phyloP scores from a whole-genome alignment of 2,888 invertebrate species.

The Andrena flavipes region DNA sequence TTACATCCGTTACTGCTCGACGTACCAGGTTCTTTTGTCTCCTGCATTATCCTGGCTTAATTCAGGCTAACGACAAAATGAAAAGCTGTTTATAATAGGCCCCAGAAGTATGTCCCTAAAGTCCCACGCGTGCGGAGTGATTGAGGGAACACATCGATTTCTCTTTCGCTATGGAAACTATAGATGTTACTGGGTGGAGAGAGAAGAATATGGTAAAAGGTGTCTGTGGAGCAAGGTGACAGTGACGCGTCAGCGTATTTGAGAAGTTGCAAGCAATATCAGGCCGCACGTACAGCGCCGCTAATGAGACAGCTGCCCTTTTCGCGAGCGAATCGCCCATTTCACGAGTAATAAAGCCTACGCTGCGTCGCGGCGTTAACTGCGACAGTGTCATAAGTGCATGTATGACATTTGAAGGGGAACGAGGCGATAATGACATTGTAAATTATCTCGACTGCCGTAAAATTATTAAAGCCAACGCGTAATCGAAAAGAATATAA shows the following conservation, averaged over 20 bases:
- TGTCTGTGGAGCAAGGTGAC: conserved; percentile 58
- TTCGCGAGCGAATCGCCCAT: conserved; percentile 75
- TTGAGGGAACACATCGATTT: conserved; percentile 29
- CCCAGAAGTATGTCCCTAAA: neutral
- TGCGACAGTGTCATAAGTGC: conserved; percentile 50
- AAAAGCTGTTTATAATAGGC: neutral
- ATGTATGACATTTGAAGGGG: conserved; percentile 40
- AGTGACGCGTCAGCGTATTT: conserved; percentile 57
- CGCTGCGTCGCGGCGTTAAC: conserved; percentile 65
- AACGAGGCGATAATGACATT: conserved; percentile 56
- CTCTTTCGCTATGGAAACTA: conserved; percentile 21
- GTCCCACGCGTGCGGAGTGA: neutral
- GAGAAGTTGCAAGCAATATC: conserved; percentile 55
- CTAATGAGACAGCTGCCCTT: conserved; percentile 80
- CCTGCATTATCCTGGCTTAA: neutral
- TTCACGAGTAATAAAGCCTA: conserved; percentile 76
- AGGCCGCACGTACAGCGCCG: conserved; percentile 50
- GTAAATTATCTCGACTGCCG: conserved; percentile 52
- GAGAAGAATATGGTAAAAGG: conserved; percentile 59
- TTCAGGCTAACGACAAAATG: neutral
- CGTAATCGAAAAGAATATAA: conserved; percentile 1
- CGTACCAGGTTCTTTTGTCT: neutral
- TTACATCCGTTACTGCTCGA: too few relatives aligned
- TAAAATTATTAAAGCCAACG: conserved; percentile 17
- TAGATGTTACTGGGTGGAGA: conserved; percentile 10